Evolutionary conservation across 2,113 vertebrate species (phyloP).

Genomic region (Hydrochoerus hydrochaeris): DNA sequence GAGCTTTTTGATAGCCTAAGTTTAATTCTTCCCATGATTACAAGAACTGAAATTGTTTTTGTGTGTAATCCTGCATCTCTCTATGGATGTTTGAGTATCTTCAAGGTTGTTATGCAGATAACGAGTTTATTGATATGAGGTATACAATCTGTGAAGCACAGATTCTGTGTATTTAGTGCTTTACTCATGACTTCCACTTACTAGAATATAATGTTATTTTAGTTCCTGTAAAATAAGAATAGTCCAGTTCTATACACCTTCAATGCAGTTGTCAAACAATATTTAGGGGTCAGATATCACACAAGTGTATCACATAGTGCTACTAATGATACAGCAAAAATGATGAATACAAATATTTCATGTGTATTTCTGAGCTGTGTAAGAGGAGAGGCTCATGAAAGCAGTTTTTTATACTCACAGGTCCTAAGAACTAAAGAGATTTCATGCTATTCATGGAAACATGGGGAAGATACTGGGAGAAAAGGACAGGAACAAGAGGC

Average conservation of each 20-base stretch:
- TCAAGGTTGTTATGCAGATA: neutral
- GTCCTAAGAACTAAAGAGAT: neutral
- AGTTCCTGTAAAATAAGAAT: neutral
- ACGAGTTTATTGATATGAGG: neutral
- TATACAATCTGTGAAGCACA: neutral
- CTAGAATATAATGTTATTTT: neutral
- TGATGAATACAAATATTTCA: neutral
- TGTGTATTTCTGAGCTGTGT: neutral
- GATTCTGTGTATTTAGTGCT: neutral
- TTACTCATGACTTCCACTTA: neutral
- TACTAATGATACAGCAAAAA: neutral
- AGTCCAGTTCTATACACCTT: neutral
- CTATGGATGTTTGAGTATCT: neutral
- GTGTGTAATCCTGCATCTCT: neutral
- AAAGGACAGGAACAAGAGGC: neutral
- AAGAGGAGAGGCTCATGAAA: neutral
- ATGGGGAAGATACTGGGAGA: neutral
- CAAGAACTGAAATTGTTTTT: neutral
- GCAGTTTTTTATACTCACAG: neutral
- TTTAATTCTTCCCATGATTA: neutral
- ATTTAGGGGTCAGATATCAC: neutral
- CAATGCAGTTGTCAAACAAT: neutral
- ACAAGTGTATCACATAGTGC: neutral
- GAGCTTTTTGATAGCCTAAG: neutral
- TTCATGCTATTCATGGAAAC: neutral